phyloP scores from a whole-genome alignment of 2,797 vertebrate genomes.

The Enteromius mattozi region DNA sequence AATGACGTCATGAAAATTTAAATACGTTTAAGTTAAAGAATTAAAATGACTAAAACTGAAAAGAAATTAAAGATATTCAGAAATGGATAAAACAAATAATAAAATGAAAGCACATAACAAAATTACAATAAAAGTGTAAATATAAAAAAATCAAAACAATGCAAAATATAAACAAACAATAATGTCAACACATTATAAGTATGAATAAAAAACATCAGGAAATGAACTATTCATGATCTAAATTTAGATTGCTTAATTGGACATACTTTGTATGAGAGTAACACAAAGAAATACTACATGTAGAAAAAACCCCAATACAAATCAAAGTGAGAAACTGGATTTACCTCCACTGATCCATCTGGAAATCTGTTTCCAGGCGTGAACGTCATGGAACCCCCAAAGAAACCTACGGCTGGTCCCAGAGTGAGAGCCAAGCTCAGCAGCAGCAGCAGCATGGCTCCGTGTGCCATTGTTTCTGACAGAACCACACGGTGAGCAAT shows the following conservation, averaged over 20 bases:
- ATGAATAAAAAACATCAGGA: neutral
- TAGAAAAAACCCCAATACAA: neutral
- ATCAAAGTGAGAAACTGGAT: neutral
- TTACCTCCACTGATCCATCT: conserved; percentile 43
- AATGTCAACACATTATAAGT: neutral
- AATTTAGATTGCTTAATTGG: neutral
- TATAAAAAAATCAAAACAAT: neutral
- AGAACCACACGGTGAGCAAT: neutral
- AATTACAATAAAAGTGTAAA: neutral
- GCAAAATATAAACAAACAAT: neutral
- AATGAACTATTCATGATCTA: neutral
- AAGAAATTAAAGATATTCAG: neutral
- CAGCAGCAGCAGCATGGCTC: neutral
- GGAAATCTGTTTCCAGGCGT: conserved; percentile 21
- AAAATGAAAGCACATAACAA: neutral
- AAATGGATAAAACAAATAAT: neutral
- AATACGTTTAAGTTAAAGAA: neutral
- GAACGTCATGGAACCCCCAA: conserved; percentile 39
- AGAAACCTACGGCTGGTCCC: conserved; percentile 25
- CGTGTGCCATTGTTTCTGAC: neutral
- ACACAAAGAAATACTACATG: neutral
- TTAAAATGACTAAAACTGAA: no score
- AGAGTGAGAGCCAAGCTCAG: conserved; percentile 21
- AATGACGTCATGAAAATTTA: neutral
- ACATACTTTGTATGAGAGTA: neutral